Evolutionary conservation across 2,797 vertebrate species (phyloP).

Genomic region (Pampus argenteus): DNA sequence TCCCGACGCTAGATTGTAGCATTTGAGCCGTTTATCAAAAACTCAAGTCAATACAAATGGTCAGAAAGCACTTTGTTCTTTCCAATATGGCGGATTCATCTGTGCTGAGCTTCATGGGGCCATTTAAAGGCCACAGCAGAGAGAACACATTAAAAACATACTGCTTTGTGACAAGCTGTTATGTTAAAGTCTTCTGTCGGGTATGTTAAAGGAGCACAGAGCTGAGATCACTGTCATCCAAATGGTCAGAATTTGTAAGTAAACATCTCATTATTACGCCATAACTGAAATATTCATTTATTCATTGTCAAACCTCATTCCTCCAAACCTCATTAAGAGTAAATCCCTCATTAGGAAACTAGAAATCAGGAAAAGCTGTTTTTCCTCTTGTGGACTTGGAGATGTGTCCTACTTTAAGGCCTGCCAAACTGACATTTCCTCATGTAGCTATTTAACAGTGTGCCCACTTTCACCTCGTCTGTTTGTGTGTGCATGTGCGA

Average conservation of each 20-base stretch:
- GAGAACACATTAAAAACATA: constrained; percentile 47
- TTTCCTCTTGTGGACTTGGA: neutral
- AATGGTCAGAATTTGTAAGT: too few relatives aligned
- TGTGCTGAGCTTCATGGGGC: constrained; percentile 37
- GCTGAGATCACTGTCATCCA: constrained; percentile 27
- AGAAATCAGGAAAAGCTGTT: constrained; percentile 22
- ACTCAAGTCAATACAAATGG: constrained; percentile 45
- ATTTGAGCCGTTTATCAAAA: constrained; percentile 59
- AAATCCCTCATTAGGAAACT: constrained; percentile 16
- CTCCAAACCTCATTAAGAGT: neutral
- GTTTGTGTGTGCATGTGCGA: constrained; percentile 35
- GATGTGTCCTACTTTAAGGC: constrained; percentile 21
- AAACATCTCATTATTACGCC: neutral
- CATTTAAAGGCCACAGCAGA: constrained; percentile 68
- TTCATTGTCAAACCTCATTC: neutral
- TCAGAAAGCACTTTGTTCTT: constrained; percentile 59
- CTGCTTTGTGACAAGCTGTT: constrained; percentile 50
- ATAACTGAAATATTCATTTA: constrained; percentile 2
- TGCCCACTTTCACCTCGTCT: constrained; percentile 30
- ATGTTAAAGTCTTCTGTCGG: constrained; percentile 35
- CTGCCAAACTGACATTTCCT: constrained; percentile 34
- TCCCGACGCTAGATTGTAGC: constrained; percentile 22
- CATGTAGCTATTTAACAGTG: constrained; percentile 35
- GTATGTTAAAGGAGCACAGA: constrained; percentile 26
- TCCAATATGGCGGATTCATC: constrained; percentile 43